phyloP scores from a whole-genome alignment of 1,140 invertebrate genomes.

The Drosophila rhopaloa region DNA sequence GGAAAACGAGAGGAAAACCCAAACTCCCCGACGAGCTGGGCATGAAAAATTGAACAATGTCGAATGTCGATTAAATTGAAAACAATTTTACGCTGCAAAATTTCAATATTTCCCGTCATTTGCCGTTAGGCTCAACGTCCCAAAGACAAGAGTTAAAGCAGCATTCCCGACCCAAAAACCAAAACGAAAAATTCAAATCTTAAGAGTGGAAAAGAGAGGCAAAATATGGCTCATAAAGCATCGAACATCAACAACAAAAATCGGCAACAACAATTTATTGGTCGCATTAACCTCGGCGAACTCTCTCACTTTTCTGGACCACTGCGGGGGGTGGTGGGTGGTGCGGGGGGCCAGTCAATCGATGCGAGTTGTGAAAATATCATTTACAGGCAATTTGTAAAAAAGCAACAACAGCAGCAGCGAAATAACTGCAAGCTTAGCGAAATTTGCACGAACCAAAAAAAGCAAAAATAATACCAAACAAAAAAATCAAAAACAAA shows the following conservation, averaged over 20 bases:
- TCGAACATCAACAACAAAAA: slow-evolving; percentile 63
- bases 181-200: slow-evolving; percentile 4
- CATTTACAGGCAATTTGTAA: slow-evolving; percentile 81
- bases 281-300: slow-evolving; percentile 74
- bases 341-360: slow-evolving; percentile 47
- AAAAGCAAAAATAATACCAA: slow-evolving; percentile 16
- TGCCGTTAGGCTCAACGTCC: slow-evolving; percentile 51
- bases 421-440: slow-evolving; percentile 58
- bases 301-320: slow-evolving; percentile 69
- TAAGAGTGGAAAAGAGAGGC: slow-evolving; percentile 16
- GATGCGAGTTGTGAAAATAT: slow-evolving; percentile 81
- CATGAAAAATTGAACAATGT: slow-evolving; percentile 74
- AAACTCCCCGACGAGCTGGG: slow-evolving; percentile 19
- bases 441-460: slow-evolving; percentile 71
- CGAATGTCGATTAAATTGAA: slow-evolving; percentile 77
- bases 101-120: slow-evolving; percentile 75
- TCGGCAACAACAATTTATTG: slow-evolving; percentile 76
- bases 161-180: slow-evolving; percentile 20
- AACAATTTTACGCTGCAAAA: slow-evolving; percentile 69
- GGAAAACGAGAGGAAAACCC: slow-evolving; percentile 16
- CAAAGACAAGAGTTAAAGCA: slow-evolving; percentile 8
- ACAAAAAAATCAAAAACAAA: slow-evolving; percentile 49
- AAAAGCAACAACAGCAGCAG: slow-evolving; percentile 41
- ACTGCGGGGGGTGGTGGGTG: slow-evolving; percentile 2
- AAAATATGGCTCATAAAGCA: slow-evolving; percentile 77